Conservation (phyloP, 2,113 vertebrate genomes). For the Pygoscelis adeliae region DNA sequence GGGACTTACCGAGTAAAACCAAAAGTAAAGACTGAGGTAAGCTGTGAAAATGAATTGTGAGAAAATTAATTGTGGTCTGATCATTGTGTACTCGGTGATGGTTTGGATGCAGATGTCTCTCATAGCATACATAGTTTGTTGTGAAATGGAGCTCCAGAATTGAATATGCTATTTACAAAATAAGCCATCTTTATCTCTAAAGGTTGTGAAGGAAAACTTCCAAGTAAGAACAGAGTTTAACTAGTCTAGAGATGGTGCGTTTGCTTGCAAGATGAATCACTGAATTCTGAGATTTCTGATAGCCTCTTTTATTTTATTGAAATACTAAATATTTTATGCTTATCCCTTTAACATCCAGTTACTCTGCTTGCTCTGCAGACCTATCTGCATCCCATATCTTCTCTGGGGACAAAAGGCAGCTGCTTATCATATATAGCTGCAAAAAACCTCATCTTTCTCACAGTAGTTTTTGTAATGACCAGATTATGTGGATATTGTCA, state of each 20-base stretch:
- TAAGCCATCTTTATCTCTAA: background rate
- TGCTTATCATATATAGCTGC: background rate
- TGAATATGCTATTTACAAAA: background rate
- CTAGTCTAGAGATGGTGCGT: background rate
- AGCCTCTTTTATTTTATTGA: background rate
- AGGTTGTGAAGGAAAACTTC: background rate
- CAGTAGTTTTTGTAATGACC: background rate
- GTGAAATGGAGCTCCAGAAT: background rate
- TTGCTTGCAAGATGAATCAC: background rate
- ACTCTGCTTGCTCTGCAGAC: background rate
- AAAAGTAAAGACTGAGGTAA: background rate
- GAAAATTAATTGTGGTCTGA: background rate
- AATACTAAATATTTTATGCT: background rate
- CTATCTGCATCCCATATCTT: background rate
- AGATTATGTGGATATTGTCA: background rate
- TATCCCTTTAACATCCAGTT: background rate
- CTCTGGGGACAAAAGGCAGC: background rate
- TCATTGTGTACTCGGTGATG: rapidly evolving
- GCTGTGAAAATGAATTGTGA: background rate
- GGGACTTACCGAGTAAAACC: background rate
- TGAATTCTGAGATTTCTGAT: background rate
- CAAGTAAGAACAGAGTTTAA: background rate
- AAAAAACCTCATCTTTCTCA: background rate
- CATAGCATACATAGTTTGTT: background rate
- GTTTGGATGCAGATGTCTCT: background rate